Percentiles rank a stretch among this genome's conserved stretches.
These are phyloP conservation scores for Aleiodes sp. DNA, from an alignment of 1,140 invertebrate species.

Conservation along the genomic window DNA sequence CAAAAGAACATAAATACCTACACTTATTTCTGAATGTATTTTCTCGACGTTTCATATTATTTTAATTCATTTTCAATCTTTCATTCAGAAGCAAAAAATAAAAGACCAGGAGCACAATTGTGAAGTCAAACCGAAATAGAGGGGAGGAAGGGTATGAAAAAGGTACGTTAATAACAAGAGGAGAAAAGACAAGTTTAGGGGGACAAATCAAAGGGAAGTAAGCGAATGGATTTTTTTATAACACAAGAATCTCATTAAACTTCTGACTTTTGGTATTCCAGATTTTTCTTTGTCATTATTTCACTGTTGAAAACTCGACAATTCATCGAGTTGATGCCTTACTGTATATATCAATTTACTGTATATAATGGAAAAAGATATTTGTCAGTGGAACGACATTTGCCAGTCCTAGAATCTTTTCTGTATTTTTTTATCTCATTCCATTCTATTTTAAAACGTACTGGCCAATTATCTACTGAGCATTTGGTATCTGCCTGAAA, in stretches of 20 bases:
- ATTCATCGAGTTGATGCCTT: constrained; percentile 3
- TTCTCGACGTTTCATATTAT: too few species aligned
- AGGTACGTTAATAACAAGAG: not conserved
- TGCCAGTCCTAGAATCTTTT: constrained; percentile 16
- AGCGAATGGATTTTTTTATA: constrained; percentile 24
- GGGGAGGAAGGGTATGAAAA: too few species aligned
- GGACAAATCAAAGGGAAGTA: constrained; percentile 29
- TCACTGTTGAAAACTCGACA: not conserved
- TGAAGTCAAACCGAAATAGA: too few species aligned
- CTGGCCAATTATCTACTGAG: constrained; percentile 11
- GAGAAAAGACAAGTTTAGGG: not conserved
- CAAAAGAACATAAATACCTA: too few species aligned
- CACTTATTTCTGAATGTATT: too few species aligned
- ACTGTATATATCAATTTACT: not conserved
- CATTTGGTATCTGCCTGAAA: not conserved
- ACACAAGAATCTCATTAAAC: constrained; percentile 35
- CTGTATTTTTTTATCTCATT: constrained; percentile 13
- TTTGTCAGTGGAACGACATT: not conserved
- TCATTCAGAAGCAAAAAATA: too few species aligned
- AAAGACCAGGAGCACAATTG: too few species aligned
- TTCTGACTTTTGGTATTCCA: constrained; percentile 16
- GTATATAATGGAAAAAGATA: constrained; percentile 11
- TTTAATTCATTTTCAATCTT: too few species aligned
- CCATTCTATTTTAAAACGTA: constrained; percentile 19
- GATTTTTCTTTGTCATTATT: not conserved